Base-by-base conservation (phyloP, 2,113 vertebrate genomes). In the Dendropsophus ebraccatus region DNA sequence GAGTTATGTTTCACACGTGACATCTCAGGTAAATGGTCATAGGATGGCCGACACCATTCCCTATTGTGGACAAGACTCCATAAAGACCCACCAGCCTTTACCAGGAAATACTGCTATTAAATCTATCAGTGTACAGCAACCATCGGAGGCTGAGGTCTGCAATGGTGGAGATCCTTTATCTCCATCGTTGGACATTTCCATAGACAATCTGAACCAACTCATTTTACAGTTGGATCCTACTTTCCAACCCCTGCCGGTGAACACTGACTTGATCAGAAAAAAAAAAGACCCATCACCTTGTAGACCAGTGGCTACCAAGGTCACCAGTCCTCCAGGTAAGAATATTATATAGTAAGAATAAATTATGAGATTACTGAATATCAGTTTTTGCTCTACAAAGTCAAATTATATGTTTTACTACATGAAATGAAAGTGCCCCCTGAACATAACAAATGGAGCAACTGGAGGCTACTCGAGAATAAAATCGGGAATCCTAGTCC, bases 201-300 rank as follows among this genome's bases (percentile, higher is more conserved):
- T 97, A 88, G 93, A 96, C 35, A 90, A 88, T 21, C 94, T 97
- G 81, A 97, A 96, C 91, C 88, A 93, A 87, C 70, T 97, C 85
- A 97, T 97, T 84, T 88, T 96, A 1, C 96, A 97, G 62, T 92
- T 97, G 16, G 96, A 97, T 74, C 96, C 96, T 0, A 95, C 92
- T 16, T 97, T 97, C 56, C 91, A 96, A 87, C 94, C 92, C 0
- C 88, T 93, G 19, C 5, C 7, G 0, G 81, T 88, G 79, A 17
- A 87, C 86, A 72, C 82, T 0, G 32, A 6, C 1, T 47, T 45
- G 74, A 58, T 87, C 83, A 84, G 2, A 19, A 72, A 52, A 83
- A 83, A n/a, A 13, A 30, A 23, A 2, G 4, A 74, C 5, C 1
- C 81, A 52, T 21, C 82, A 9, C 83, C 0, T 23, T 45, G 75